phyloP scores from a whole-genome alignment of 2,797 vertebrate genomes.

The Coendou prehensilis region DNA sequence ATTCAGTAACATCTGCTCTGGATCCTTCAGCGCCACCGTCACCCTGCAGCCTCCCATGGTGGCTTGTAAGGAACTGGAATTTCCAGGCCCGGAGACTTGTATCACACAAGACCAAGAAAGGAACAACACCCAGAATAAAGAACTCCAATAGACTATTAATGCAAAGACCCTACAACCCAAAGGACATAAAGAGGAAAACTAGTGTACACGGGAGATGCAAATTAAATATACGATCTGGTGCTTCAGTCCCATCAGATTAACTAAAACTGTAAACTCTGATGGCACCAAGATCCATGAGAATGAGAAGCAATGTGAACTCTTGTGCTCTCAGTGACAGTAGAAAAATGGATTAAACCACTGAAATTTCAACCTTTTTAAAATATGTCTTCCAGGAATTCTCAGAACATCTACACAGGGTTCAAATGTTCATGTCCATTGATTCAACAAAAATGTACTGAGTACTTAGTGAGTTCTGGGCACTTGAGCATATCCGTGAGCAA shows the following conservation, averaged over 20 bases:
- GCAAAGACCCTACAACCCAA: neutral
- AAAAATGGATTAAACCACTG: neutral
- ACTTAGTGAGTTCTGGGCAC: neutral
- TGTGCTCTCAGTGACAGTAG: neutral
- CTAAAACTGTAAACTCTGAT: conserved; percentile 8
- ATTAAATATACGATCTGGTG: neutral
- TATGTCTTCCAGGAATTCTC: neutral
- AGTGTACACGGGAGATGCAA: neutral
- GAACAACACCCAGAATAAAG: neutral
- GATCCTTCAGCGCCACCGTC: neutral
- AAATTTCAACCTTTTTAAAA: conserved; percentile 28
- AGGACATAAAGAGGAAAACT: neutral
- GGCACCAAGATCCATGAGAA: neutral
- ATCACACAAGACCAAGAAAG: neutral
- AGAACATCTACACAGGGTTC: neutral
- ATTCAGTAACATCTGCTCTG: neutral
- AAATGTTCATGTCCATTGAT: neutral
- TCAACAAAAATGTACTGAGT: neutral
- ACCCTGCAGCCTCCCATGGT: fast-evolving
- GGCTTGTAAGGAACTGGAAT: neutral
- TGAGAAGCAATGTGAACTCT: neutral
- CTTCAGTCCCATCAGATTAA: neutral
- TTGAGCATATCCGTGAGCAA: neutral
- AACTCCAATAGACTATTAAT: neutral
- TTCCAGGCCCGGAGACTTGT: neutral